Evolutionary conservation across 2,888 invertebrate genomes (phyloP).

Genomic region (Drosophila demipolita): DNA sequence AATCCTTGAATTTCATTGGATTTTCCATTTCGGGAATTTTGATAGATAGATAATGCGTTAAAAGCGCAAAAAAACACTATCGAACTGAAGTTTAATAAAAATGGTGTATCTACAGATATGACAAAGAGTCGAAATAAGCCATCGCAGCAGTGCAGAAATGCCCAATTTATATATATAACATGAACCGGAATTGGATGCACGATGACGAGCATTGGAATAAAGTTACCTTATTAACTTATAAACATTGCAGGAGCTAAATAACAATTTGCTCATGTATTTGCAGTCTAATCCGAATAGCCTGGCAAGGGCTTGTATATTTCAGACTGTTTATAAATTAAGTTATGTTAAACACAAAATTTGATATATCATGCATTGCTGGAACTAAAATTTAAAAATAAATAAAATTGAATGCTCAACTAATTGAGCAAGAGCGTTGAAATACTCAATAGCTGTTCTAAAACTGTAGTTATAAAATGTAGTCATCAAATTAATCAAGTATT

Average conservation of each 20-base stretch:
- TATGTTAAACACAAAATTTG: not conserved
- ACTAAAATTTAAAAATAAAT: not conserved
- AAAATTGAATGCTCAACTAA: not conserved
- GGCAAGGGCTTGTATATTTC: not conserved
- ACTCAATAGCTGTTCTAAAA: slow-evolving; percentile 4
- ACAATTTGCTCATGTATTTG: not conserved
- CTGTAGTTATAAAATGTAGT: slow-evolving; percentile 19
- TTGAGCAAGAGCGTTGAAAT: not conserved
- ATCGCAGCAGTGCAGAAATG: too few relatives aligned
- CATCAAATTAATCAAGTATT: slow-evolving; percentile 12
- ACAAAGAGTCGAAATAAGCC: not conserved
- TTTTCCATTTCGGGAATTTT: not conserved
- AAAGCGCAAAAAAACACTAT: not conserved
- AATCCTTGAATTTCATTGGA: not conserved
- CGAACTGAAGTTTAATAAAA: not conserved
- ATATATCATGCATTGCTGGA: not conserved
- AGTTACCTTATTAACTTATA: not conserved
- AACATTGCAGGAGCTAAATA: not conserved
- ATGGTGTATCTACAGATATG: not conserved
- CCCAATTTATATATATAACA: too few relatives aligned
- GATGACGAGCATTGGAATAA: not conserved
- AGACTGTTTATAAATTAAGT: not conserved
- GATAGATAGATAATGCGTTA: not conserved
- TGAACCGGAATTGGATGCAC: not conserved
- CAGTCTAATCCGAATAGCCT: not conserved